Conservation (phyloP, 2,113 vertebrate genomes). For the Hippoglossus stenolepis region DNA sequence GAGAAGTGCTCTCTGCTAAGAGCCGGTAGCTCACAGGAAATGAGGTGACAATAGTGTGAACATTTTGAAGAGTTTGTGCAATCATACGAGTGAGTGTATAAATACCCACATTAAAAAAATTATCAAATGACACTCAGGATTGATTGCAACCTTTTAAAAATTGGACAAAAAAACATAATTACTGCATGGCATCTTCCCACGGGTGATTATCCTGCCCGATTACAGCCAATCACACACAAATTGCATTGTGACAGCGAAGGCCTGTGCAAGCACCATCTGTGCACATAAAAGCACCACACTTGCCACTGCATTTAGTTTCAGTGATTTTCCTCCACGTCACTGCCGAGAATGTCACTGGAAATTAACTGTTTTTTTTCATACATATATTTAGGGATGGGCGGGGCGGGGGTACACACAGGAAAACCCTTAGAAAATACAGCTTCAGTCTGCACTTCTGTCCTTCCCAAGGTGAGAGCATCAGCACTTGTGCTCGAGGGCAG, state of each 20-base stretch:
- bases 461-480: slow-evolving; percentile 41
- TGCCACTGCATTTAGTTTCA: slow-evolving; percentile 22
- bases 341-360: slow-evolving; percentile 48
- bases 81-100: slow-evolving; percentile 30
- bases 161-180: slow-evolving; percentile 59
- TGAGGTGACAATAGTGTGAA: slow-evolving; percentile 17
- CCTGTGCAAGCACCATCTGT: slow-evolving; percentile 58
- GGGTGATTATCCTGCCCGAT: slow-evolving; percentile 59
- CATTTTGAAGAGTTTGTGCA: not conserved
- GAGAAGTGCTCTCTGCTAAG: not conserved
- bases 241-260: slow-evolving; percentile 60
- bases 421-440: slow-evolving; percentile 43
- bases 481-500: slow-evolving; percentile 14
- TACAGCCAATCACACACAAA: slow-evolving; percentile 70
- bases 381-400: not conserved
- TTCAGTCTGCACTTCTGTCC: slow-evolving; percentile 18
- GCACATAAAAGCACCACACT: slow-evolving; percentile 46
- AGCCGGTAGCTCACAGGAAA: slow-evolving; percentile 33
- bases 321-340: slow-evolving; percentile 57
- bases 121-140: slow-evolving; percentile 47
- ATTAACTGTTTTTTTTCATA: slow-evolving; percentile 34
- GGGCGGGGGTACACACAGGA: slow-evolving; percentile 24
- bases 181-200: slow-evolving; percentile 37
- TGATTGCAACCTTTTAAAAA: slow-evolving; percentile 72
- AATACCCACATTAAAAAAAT: slow-evolving; percentile 51